Conservation (phyloP, 2,888 invertebrate genomes). For the Mechanitis mazaeus region DNA sequence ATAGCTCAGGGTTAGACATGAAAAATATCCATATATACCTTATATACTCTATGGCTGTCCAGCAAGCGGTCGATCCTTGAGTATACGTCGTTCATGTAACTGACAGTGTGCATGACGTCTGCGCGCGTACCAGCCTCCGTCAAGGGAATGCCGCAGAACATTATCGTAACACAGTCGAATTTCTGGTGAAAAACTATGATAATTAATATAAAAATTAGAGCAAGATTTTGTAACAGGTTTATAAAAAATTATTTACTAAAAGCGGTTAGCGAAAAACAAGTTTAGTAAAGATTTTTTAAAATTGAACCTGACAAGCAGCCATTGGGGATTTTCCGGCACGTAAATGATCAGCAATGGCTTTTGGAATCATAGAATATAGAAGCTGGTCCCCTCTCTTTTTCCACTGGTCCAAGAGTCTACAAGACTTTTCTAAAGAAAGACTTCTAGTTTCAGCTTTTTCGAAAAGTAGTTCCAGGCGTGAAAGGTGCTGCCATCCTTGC, state of each 20-base stretch:
- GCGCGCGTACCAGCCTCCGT: conserved; percentile 60
- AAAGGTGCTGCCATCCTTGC: conserved; percentile 90
- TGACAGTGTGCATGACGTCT: conserved; percentile 85
- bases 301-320: conserved; percentile 84
- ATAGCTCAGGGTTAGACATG: background rate
- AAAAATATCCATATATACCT: conserved; percentile 50
- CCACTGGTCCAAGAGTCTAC: conserved; percentile 88
- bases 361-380: conserved; percentile 94
- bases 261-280: too few relatives aligned
- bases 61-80: conserved; percentile 89
- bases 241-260: too few relatives aligned
- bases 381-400: conserved; percentile 90
- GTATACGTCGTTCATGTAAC: conserved; percentile 90
- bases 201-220: too few relatives aligned
- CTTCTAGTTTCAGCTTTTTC: conserved; percentile 89
- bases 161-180: conserved; percentile 85
- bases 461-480: conserved; percentile 86
- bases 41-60: conserved; percentile 90
- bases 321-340: conserved; percentile 85
- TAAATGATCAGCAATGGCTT: conserved; percentile 87
- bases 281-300: background rate
- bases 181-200: conserved; percentile 66
- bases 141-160: conserved; percentile 85
- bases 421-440: conserved; percentile 85
- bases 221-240: too few relatives aligned